A percentile compares a stretch with the other conserved stretches of the same genome.
phyloP scores from a whole-genome alignment of 2,797 vertebrate genomes.

The Lycodopsis pacificus region DNA sequence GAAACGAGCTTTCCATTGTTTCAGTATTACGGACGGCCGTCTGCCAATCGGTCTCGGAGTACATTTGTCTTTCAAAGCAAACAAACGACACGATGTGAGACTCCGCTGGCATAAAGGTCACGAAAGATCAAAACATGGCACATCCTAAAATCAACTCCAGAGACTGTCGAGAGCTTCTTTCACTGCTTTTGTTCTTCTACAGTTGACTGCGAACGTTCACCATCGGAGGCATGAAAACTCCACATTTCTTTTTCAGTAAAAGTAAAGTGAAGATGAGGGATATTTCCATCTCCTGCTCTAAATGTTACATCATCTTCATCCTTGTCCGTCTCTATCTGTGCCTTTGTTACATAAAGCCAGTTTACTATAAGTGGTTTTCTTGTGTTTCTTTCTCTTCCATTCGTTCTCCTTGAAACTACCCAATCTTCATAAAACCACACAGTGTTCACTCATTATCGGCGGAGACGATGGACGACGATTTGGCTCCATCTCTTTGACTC shows the following conservation, averaged over 20 bases:
- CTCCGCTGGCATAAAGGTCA: background rate
- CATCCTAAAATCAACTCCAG: background rate
- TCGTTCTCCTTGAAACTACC: slow-evolving; percentile 18
- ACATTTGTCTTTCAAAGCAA: slow-evolving; percentile 9
- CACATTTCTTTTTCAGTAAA: too few relatives aligned
- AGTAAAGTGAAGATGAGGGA: background rate
- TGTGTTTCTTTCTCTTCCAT: background rate
- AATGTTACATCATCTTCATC: background rate
- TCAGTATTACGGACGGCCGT: background rate
- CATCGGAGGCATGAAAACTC: background rate
- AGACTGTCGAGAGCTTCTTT: background rate
- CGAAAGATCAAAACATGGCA: slow-evolving; percentile 10
- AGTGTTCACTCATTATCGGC: slow-evolving; percentile 32
- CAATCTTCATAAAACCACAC: slow-evolving; percentile 56
- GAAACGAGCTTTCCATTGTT: background rate
- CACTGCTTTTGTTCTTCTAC: background rate
- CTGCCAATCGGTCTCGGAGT: background rate
- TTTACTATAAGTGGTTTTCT: slow-evolving; percentile 1
- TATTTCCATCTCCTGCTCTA: background rate
- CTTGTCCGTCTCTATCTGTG: background rate
- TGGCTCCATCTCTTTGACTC: background rate
- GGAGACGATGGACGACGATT: slow-evolving; percentile 7
- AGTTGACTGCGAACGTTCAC: background rate
- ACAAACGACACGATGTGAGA: background rate
- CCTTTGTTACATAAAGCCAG: slow-evolving; percentile 4